Evolutionary conservation across 2,797 vertebrate species (phyloP).

Genomic region (Prunella strophiata): DNA sequence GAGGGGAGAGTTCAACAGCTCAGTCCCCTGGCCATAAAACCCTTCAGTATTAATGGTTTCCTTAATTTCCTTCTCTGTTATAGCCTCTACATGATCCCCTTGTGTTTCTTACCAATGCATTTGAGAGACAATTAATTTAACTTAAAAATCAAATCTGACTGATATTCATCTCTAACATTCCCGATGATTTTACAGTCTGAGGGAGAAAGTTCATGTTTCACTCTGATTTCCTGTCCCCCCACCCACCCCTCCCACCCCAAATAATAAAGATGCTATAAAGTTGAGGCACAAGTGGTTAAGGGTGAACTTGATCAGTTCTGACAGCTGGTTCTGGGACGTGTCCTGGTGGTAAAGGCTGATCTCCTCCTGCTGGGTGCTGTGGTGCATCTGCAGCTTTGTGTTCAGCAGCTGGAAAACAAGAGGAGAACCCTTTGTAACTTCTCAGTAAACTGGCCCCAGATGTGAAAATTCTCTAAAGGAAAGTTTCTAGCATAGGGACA

Average conservation of each 20-base stretch:
- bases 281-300: slow-evolving; percentile 70
- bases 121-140: slow-evolving; percentile 5
- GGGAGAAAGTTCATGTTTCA: slow-evolving; percentile 39
- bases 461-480: neutral
- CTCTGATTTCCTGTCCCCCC: neutral
- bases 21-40: neutral
- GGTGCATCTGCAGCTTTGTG: slow-evolving; percentile 49
- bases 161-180: neutral
- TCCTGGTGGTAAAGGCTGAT: slow-evolving; percentile 65
- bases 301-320: slow-evolving; percentile 54
- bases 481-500: neutral
- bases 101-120: neutral
- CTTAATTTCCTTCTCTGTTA: neutral
- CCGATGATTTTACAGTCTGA: neutral
- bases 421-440: neutral
- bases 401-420: slow-evolving; percentile 63
- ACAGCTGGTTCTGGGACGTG: slow-evolving; percentile 56
- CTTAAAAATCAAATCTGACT: neutral
- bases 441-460: neutral
- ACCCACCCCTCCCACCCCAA: neutral
- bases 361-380: slow-evolving; percentile 50
- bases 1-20: neutral
- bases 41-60: neutral
- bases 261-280: slow-evolving; percentile 58
- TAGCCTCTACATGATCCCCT: neutral